Conservation (phyloP, 2,113 vertebrate genomes). For the Myrmophylax atrothorax region DNA sequence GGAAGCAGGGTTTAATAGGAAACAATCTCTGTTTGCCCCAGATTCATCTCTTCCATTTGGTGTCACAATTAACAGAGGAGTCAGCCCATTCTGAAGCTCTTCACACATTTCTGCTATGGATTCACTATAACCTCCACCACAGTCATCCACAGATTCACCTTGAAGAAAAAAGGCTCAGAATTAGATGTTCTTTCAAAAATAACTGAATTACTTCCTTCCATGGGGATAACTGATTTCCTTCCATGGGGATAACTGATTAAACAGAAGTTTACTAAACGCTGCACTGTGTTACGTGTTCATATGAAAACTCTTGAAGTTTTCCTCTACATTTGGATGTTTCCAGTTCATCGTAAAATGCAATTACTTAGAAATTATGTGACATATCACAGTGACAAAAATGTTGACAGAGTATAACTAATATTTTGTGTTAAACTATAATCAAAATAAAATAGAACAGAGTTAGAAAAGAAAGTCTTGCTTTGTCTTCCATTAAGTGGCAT, state of each 20-base stretch:
- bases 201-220: not conserved
- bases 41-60: conserved; percentile 97
- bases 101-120: conserved; percentile 99
- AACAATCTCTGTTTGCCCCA: conserved; percentile 96
- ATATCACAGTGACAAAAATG: not conserved
- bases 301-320: not conserved
- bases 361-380: not conserved
- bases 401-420: not conserved
- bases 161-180: not conserved
- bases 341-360: not conserved
- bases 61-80: conserved; percentile 94
- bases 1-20: conserved; percentile 92
- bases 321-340: not conserved
- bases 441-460: not conserved
- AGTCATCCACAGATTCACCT: conserved; percentile 99
- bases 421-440: not conserved
- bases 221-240: not conserved
- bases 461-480: not conserved
- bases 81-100: conserved; percentile 97
- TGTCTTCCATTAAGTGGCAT: not conserved
- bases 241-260: not conserved
- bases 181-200: not conserved
- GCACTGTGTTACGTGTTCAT: not conserved
- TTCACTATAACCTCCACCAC: conserved; percentile 97
- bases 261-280: not conserved